phyloP scores from a whole-genome alignment of 2,888 invertebrate species.

The Drosophila ustulata region DNA sequence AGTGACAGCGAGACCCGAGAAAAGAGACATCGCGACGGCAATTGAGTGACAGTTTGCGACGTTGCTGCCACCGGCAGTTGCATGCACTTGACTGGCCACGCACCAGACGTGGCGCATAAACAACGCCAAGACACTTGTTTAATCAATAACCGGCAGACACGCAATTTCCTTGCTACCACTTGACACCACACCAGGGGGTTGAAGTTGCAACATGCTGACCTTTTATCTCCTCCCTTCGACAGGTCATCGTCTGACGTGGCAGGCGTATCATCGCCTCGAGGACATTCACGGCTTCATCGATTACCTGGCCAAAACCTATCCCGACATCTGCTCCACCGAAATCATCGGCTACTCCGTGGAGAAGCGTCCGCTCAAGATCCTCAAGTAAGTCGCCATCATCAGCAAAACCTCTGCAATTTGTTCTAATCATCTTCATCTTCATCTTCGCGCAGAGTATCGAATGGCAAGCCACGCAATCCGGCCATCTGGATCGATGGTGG shows the following conservation, averaged over 20 bases:
- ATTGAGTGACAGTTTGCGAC: conserved; percentile 56
- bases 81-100: conserved; percentile 29
- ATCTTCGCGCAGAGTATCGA: conserved; percentile 87
- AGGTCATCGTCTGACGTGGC: conserved; percentile 89
- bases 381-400: conserved; percentile 77
- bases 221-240: neutral
- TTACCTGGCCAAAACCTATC: conserved; percentile 89
- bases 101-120: conserved; percentile 10
- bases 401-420: neutral
- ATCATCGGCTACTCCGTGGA: conserved; percentile 91
- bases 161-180: conserved; percentile 61
- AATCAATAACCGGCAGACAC: conserved; percentile 66
- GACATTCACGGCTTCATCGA: conserved; percentile 91
- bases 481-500: conserved; percentile 92
- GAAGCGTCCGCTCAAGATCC: conserved; percentile 90
- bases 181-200: conserved; percentile 58
- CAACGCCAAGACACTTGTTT: conserved; percentile 60
- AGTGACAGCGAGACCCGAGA: conserved; percentile 40
- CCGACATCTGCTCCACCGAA: conserved; percentile 89
- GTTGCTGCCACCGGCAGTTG: conserved; percentile 37
- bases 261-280: conserved; percentile 89
- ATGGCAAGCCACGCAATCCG: conserved; percentile 87
- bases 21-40: conserved; percentile 41
- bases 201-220: conserved; percentile 46
- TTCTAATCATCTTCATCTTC: too few relatives aligned